Percentiles rank a stretch among this genome's conserved stretches.
These are phyloP conservation scores for Plebejus melissa DNA, from an alignment of 2,888 invertebrate species.

Conservation along the genomic window DNA sequence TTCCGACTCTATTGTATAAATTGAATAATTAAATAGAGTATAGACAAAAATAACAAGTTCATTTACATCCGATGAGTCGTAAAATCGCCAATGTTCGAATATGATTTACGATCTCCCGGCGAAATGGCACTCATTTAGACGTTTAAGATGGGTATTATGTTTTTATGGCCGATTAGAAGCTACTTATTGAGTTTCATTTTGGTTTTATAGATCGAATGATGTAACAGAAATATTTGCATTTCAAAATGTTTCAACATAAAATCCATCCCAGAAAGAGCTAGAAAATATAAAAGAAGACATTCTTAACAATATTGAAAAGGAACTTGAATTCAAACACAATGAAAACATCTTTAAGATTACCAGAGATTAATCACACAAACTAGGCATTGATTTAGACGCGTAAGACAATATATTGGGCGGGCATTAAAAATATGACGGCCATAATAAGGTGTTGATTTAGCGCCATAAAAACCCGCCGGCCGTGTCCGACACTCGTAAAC, in stretches of 20 bases:
- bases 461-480: constrained; percentile 47
- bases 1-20: neutral
- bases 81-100: constrained; percentile 16
- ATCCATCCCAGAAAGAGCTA: neutral
- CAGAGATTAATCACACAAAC: neutral
- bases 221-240: neutral
- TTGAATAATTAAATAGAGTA: constrained; percentile 10
- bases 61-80: constrained; percentile 19
- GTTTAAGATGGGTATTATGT: constrained; percentile 4
- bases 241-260: neutral
- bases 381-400: constrained; percentile 14
- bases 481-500: constrained; percentile 52
- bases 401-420: constrained; percentile 1
- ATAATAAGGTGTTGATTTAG: constrained; percentile 55
- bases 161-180: constrained; percentile 7
- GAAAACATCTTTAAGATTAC: neutral
- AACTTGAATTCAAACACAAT: neutral
- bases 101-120: constrained; percentile 19
- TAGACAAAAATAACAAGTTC: constrained; percentile 16
- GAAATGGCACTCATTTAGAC: constrained; percentile 11
- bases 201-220: neutral
- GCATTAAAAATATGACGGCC: constrained; percentile 24
- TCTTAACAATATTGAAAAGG: neutral
- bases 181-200: constrained; percentile 13
- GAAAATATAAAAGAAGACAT: neutral